These are phyloP conservation scores for Sycobia sp. DNA, from an alignment of 1,140 invertebrate genomes.

Conservation along the genomic window DNA sequence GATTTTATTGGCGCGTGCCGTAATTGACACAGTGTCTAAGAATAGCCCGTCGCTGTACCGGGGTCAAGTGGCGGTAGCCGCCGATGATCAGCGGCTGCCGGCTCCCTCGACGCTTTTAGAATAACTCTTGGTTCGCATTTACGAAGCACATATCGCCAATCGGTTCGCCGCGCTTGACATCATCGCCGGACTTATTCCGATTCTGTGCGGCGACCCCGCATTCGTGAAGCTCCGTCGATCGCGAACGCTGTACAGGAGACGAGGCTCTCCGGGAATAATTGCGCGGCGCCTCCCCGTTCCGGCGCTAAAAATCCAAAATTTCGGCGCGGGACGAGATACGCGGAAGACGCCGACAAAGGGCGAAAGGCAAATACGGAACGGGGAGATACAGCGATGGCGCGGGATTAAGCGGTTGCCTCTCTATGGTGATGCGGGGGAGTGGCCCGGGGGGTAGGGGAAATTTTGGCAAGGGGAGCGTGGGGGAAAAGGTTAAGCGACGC, in stretches of 20 bases:
- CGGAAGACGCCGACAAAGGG: too few species aligned
- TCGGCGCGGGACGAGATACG: too few species aligned
- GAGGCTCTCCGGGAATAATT: too few species aligned
- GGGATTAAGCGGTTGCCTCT: too few species aligned
- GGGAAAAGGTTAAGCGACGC: not conserved
- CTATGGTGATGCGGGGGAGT: too few species aligned
- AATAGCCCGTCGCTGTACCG: constrained; percentile 46
- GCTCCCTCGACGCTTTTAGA: constrained; percentile 33
- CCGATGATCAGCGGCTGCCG: constrained; percentile 41
- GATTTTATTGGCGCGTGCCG: constrained; percentile 56
- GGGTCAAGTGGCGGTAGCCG: constrained; percentile 54
- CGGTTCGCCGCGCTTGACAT: constrained; percentile 11
- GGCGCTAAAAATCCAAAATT: too few species aligned
- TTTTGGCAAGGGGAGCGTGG: not conserved
- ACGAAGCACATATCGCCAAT: constrained; percentile 14
- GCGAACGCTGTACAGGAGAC: too few species aligned
- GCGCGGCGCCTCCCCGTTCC: too few species aligned
- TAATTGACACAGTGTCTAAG: constrained; percentile 52
- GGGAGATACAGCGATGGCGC: too few species aligned
- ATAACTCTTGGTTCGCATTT: not conserved
- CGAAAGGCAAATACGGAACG: too few species aligned
- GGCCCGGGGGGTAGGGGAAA: too few species aligned
- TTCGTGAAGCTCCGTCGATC: too few species aligned
- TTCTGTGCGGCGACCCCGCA: not conserved
- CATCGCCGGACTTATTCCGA: constrained; percentile 2